A percentile compares a stretch with the other conserved stretches of the same genome.
Conservation (phyloP, 2,113 vertebrate genomes). For the Protomyctophum bolini region DNA sequence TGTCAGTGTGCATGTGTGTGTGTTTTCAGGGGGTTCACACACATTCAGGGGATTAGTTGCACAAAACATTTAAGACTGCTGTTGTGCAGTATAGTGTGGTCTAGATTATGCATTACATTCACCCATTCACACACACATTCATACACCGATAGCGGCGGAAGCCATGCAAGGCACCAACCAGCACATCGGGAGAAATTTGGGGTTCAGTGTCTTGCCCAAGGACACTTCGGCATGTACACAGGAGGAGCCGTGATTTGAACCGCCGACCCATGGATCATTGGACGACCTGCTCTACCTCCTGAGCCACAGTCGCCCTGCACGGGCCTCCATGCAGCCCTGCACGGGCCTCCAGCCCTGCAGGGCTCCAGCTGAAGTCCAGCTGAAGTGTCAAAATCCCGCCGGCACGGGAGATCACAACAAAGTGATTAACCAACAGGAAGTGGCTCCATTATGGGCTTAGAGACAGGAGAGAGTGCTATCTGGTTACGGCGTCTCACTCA, state of each 20-base stretch:
- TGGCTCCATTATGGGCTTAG: constrained; percentile 79
- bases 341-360: constrained; percentile 22
- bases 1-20: constrained; percentile 22
- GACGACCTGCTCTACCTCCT: constrained; percentile 17
- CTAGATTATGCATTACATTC: no score
- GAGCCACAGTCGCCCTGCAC: constrained; percentile 27
- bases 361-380: no score
- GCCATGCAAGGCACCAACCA: no score
- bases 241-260: no score
- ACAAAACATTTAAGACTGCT: not conserved
- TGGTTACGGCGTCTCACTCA: constrained; percentile 70
- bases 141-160: no score
- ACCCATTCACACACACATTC: no score
- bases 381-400: constrained; percentile 69
- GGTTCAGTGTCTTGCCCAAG: no score
- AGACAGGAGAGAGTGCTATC: constrained; percentile 65
- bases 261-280: no score
- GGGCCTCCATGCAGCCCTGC: constrained; percentile 24
- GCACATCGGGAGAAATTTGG: no score
- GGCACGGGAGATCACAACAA: constrained; percentile 72
- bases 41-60: no score
- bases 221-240: no score
- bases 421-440: constrained; percentile 75
- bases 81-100: constrained; percentile 15
- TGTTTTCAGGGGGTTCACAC: constrained; percentile 1